Percentiles rank a stretch among this genome's conserved stretches.
Evolutionary conservation across 2,797 vertebrate species (phyloP).

Genomic region (Peromyscus attwateri): DNA sequence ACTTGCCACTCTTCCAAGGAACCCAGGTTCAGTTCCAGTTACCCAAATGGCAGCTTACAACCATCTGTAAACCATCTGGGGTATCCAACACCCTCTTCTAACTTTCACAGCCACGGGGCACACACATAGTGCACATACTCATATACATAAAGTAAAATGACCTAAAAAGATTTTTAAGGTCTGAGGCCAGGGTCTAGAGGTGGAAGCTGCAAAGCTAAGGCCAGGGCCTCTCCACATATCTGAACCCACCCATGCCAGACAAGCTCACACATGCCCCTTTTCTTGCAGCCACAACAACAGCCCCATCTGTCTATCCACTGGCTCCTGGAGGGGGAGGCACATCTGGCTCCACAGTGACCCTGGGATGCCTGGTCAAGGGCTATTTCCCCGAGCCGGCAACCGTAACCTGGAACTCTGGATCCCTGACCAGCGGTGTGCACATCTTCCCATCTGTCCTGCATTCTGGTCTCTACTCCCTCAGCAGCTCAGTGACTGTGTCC

Average conservation of each 20-base stretch:
- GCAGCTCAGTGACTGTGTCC: conserved; percentile 68
- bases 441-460: background rate
- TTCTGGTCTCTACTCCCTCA: background rate
- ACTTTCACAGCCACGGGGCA: too few species aligned
- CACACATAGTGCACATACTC: background rate
- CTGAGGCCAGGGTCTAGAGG: background rate
- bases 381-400: conserved; percentile 70
- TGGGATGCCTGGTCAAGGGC: conserved; percentile 72
- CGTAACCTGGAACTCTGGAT: conserved; percentile 65
- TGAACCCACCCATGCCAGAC: background rate
- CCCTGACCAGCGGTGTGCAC: background rate
- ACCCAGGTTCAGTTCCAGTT: background rate
- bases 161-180: background rate
- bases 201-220: background rate
- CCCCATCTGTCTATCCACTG: conserved; percentile 73
- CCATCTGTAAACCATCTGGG: background rate
- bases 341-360: accelerated
- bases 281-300: conserved; percentile 53
- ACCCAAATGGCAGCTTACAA: background rate
- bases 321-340: accelerated
- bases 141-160: background rate
- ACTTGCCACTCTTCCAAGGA: background rate
- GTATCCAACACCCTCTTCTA: background rate
- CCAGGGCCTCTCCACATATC: background rate
- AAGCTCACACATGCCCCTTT: accelerated